phyloP scores from a whole-genome alignment of 2,113 vertebrate species.

The Stercorarius parasiticus region DNA sequence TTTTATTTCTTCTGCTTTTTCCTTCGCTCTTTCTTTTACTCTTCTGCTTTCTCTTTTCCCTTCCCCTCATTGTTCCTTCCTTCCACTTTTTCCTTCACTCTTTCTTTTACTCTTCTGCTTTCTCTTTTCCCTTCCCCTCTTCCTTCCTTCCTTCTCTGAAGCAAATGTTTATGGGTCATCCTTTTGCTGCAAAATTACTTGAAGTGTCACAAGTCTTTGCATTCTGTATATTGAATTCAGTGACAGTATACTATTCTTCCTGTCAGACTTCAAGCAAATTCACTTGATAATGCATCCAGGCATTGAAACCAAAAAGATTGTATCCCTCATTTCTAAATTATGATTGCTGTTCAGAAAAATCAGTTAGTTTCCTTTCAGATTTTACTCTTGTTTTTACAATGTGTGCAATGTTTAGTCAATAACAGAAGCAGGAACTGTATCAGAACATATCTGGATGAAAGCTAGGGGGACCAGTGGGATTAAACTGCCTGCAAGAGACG shows the following conservation, averaged over 20 bases:
- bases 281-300: not conserved
- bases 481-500: not conserved
- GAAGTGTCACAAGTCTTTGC: not conserved
- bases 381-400: not conserved
- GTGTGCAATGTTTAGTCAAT: not conserved
- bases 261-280: not conserved
- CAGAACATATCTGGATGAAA: not conserved
- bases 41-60: not conserved
- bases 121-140: not conserved
- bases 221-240: not conserved
- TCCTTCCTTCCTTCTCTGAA: not conserved
- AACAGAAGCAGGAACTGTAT: not conserved
- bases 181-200: not conserved
- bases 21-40: not conserved
- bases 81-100: not conserved
- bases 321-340: not conserved
- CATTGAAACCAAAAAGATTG: not conserved
- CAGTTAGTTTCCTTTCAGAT: not conserved
- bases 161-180: not conserved
- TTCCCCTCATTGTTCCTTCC: not conserved
- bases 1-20: not conserved
- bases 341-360: not conserved
- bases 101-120: not conserved
- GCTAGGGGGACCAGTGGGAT: not conserved
- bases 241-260: not conserved